These are phyloP conservation scores for Theocolax elegans DNA, from an alignment of 1,140 invertebrate genomes.

Conservation along the genomic window DNA sequence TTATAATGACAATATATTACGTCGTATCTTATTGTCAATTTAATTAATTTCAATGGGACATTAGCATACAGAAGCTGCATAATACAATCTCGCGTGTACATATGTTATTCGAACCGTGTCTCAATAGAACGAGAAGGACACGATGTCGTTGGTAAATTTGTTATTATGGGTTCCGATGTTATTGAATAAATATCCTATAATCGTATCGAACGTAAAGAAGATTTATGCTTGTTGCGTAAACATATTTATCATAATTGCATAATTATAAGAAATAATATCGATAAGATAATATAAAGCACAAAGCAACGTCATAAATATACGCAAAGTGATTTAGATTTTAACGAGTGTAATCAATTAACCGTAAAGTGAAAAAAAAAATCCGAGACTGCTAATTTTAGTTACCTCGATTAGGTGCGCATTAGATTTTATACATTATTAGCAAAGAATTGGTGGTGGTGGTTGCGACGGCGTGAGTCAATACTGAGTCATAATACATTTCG, in stretches of 20 bases:
- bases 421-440: constrained; percentile 1
- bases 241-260: constrained; percentile 16
- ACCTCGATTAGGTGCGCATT: constrained; percentile 17
- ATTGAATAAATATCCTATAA: no score
- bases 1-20: not conserved
- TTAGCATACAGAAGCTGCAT: no score
- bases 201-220: not conserved
- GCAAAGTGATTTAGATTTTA: constrained; percentile 3
- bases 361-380: not conserved
- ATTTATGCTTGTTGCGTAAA: not conserved
- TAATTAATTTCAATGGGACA: constrained; percentile 8
- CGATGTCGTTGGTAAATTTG: no score
- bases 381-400: not conserved
- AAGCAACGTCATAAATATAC: not conserved
- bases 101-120: no score
- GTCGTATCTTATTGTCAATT: not conserved
- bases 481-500: not conserved
- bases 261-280: not conserved
- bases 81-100: no score
- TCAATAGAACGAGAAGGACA: no score
- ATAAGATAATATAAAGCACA: constrained; percentile 1
- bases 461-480: not conserved
- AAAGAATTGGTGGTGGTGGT: not conserved
- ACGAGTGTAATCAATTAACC: constrained; percentile 13
- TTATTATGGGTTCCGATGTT: no score